Conservation (phyloP, 92 coral and sea anemone genomes). For the Nematostella vectensis region DNA sequence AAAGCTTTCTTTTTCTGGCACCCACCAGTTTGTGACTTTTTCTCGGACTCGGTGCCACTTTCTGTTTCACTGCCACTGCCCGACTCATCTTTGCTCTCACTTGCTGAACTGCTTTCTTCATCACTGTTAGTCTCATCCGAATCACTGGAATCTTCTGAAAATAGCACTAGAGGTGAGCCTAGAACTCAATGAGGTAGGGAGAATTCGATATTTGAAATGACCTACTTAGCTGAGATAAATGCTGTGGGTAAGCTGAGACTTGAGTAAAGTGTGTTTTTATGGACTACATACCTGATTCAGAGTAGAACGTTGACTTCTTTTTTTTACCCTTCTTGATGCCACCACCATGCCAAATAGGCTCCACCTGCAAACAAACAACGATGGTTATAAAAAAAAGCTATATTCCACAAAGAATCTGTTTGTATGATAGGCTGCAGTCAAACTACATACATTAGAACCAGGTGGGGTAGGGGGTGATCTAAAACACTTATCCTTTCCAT, state of each 20-base stretch:
- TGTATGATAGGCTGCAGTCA: too few species aligned
- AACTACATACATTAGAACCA: too few species aligned
- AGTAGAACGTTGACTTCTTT: conserved; percentile 64
- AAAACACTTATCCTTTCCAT: too few species aligned
- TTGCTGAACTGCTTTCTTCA: conserved; percentile 40
- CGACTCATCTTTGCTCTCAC: conserved; percentile 38
- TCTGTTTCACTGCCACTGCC: conserved; percentile 23
- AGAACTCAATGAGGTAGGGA: too few species aligned
- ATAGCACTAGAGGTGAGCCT: conserved; percentile 3
- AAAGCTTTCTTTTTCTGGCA: too few species aligned
- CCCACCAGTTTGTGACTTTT: conserved; percentile 13
- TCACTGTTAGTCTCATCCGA: conserved; percentile 32
- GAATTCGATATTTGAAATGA: too few species aligned
- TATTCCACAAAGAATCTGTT: too few species aligned
- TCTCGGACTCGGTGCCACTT: conserved; percentile 19
- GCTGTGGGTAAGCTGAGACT: too few species aligned
- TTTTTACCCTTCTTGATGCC: conserved; percentile 36
- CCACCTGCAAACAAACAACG: conserved; percentile 25
- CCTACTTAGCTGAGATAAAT: too few species aligned
- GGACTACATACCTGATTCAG: conserved; percentile 41
- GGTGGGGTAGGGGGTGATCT: too few species aligned
- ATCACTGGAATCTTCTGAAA: conserved; percentile 38
- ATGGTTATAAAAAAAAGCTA: not conserved
- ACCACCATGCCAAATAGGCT: conserved; percentile 48
- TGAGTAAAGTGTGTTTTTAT: too few species aligned